phyloP scores from a whole-genome alignment of 2,797 vertebrate species.

The Loriculus beryllinus region DNA sequence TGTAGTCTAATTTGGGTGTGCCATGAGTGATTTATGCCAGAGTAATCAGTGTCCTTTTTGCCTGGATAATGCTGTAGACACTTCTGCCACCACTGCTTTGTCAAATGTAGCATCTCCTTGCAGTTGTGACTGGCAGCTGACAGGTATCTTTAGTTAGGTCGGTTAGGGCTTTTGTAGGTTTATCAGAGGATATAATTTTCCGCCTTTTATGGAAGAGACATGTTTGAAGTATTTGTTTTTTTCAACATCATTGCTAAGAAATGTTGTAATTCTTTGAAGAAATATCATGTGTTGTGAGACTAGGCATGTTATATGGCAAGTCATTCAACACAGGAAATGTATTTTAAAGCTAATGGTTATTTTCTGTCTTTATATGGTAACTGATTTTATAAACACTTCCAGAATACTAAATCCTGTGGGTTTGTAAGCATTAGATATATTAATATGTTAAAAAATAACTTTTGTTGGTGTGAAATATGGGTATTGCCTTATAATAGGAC shows the following conservation, averaged over 20 bases:
- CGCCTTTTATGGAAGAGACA: neutral
- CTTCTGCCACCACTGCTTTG: neutral
- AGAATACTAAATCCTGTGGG: neutral
- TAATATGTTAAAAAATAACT: conserved; percentile 32
- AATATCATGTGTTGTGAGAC: neutral
- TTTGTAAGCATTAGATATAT: neutral
- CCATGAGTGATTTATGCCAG: neutral
- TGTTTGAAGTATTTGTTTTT: neutral
- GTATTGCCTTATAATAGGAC: neutral
- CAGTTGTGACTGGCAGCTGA: neutral
- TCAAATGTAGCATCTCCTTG: neutral
- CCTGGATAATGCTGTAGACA: neutral
- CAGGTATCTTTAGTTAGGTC: neutral
- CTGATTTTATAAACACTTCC: neutral
- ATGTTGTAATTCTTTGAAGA: neutral
- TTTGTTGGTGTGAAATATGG: neutral
- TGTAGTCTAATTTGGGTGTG: neutral
- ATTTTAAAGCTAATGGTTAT: neutral
- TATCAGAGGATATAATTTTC: neutral
- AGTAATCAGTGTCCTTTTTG: neutral
- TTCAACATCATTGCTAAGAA: neutral
- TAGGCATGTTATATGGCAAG: neutral
- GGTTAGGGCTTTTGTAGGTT: neutral
- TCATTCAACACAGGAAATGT: neutral
- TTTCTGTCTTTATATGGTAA: conserved; percentile 11